Base-by-base conservation (phyloP, 2,888 invertebrate genomes). In the Apodemia zela region DNA sequence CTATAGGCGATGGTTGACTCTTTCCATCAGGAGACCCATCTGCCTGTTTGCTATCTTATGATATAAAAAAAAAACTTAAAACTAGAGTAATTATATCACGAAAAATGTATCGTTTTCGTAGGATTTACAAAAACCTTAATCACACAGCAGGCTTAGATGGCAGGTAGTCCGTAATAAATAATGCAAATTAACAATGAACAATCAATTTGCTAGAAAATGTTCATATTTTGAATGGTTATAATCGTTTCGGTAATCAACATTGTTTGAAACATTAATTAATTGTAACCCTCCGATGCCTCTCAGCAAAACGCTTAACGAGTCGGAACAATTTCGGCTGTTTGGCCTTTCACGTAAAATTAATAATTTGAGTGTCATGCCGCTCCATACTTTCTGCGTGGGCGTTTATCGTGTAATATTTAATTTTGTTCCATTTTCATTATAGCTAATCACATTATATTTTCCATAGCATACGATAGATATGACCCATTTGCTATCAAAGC, bases 341-440 rank as follows among this genome's bases (percentile, higher is more conserved):
- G 67, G 69, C 67, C 65, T 69, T 65, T 68, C 65, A 62, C 66
- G 67, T 63, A 62, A 65, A 74, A 83, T 84, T 84, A 85, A 83
- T 85, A 78, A 76, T 68, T 65, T 49, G 7, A 18, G 59, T 35
- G n/a, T 5, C 59, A 35, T 35, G 35, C 35, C 35, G 38, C 10
- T 51, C 7, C 10, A 51, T 51, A 21, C 49, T 11, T 51, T 51
- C 15, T 51, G 18, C 18, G 49, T 17, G 49, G 17, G 49, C 17
- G 21, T 51, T 17, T 15, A 18, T 51, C 11, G 49, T 51, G 18
- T 18, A 18, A 51, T 51, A 18, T 0, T 4, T 21, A 17, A 21
- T 51, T 51, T 51, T 10, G 29, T 63, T 54, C 51, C 45, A 61
- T 62, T 64, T 61, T 64, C 58, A 51, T 61, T 21, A 33, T 13